Base-by-base conservation (phyloP, 2,797 vertebrate species). In the Cirrhinus molitorella region DNA sequence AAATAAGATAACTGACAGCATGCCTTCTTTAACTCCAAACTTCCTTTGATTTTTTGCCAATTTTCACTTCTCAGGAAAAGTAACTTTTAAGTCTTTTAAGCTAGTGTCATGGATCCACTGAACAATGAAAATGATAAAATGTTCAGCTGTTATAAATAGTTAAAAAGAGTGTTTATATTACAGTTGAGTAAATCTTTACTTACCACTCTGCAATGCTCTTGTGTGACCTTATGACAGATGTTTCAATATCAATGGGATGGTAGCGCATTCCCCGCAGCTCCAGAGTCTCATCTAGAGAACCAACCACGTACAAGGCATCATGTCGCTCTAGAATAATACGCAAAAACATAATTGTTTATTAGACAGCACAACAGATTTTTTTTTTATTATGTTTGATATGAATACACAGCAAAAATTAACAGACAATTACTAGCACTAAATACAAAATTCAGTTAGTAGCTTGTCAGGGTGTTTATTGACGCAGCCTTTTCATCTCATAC, bases 191-290 rank as follows among this genome's bases (percentile, higher is more conserved):
- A 47, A 49, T 3, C 0, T 14, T 16, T 55, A 37, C 9, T 96
- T 83, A 97, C 97, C 97, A 97, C 89, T 97, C 97, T 0, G 97
- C 96, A 7, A 97, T 96, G 93, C 95, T 97, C 92, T 96, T 96
- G 91, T 97, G 97, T 5, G 97, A 94, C 2, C 96, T 94, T 88
- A 96, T 96, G 59, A 97, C 97, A 0, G 97, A 97, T 0, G 96
- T 97, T 88, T 97, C 97, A 0, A 97, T 97, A 91, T 97, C 97
- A 1, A 96, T 97, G 53, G 97, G 96, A 88, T 97, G 97, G 89
- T 97, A 97, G 43, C 96, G 93, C 97, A 97, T 96, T 70, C 97
- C 97, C 53, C 97, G 92, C 83, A 97, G 93, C 91, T 97, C 97
- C 80, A 97, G 93, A 0, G 97, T 96, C 87, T 97, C 97, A 61